These are phyloP conservation scores for Galeopsomyia nigrocyanea DNA, from an alignment of 2,888 invertebrate genomes.

Conservation along the genomic window DNA sequence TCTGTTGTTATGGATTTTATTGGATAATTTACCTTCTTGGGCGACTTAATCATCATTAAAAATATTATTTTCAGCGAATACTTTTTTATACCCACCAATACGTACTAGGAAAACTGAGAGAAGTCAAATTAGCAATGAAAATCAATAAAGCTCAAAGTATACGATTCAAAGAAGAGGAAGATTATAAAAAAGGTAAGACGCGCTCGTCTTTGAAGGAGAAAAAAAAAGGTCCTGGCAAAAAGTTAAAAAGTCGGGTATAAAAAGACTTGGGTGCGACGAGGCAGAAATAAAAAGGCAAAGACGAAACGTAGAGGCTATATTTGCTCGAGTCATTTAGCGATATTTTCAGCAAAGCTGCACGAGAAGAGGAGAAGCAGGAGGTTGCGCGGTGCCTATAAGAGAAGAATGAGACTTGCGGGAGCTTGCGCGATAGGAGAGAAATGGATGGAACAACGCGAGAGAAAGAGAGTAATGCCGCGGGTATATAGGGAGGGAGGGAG, in stretches of 20 bases:
- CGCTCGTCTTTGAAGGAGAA: neutral
- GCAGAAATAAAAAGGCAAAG: constrained; percentile 3
- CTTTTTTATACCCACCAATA: no score
- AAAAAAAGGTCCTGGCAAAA: neutral
- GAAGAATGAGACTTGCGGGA: constrained; percentile 8
- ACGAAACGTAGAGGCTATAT: constrained; percentile 33
- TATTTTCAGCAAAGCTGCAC: constrained; percentile 45
- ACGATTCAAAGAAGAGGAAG: constrained; percentile 1
- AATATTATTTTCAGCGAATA: no score
- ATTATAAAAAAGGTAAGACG: neutral
- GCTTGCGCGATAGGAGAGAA: constrained; percentile 26
- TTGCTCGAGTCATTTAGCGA: constrained; percentile 41
- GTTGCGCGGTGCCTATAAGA: neutral
- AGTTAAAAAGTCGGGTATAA: constrained; percentile 18
- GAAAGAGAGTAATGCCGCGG: neutral
- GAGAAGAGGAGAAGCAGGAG: neutral
- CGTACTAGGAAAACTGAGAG: no score
- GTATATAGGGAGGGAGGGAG: neutral
- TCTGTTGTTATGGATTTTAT: no score
- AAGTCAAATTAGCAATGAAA: neutral
- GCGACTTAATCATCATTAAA: no score
- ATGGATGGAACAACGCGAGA: constrained; percentile 44
- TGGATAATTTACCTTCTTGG: no score
- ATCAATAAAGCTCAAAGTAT: constrained; percentile 21
- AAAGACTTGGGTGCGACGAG: neutral